Conservation (phyloP, 1,140 invertebrate genomes). For the Leguminivora glycinivorella region DNA sequence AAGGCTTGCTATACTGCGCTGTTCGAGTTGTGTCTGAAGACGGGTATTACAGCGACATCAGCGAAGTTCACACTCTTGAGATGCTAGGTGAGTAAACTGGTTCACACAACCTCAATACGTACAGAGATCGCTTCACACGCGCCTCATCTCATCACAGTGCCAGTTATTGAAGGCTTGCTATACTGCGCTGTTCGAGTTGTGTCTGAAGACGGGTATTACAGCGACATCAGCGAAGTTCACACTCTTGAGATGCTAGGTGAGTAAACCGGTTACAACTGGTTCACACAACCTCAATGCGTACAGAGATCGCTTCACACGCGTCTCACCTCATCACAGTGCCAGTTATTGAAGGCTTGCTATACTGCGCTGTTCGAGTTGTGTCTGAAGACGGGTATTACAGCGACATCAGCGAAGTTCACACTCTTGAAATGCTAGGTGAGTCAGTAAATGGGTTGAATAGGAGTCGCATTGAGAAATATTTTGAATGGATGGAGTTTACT, state of each 20-base stretch:
- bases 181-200: constrained; percentile 83
- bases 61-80: constrained; percentile 79
- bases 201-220: constrained; percentile 83
- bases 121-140: constrained; percentile 69
- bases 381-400: constrained; percentile 66
- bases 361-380: constrained; percentile 82
- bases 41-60: constrained; percentile 83
- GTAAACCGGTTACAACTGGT: constrained; percentile 35
- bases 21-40: constrained; percentile 82
- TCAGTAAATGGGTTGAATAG: too few species aligned
- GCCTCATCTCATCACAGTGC: constrained; percentile 80
- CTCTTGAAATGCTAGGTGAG: too few species aligned
- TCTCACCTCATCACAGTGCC: constrained; percentile 80
- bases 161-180: constrained; percentile 77
- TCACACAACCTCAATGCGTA: constrained; percentile 77
- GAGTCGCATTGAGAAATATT: too few species aligned
- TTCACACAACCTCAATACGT: constrained; percentile 76
- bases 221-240: constrained; percentile 81
- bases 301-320: constrained; percentile 70
- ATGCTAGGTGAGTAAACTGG: constrained; percentile 68
- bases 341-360: constrained; percentile 78
- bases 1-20: constrained; percentile 81
- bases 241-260: constrained; percentile 72
- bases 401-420: too few species aligned
- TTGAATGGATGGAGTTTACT: too few species aligned